These are phyloP conservation scores for Coccyzus lansbergi DNA, from an alignment of 2,797 vertebrate genomes.

Conservation along the genomic window DNA sequence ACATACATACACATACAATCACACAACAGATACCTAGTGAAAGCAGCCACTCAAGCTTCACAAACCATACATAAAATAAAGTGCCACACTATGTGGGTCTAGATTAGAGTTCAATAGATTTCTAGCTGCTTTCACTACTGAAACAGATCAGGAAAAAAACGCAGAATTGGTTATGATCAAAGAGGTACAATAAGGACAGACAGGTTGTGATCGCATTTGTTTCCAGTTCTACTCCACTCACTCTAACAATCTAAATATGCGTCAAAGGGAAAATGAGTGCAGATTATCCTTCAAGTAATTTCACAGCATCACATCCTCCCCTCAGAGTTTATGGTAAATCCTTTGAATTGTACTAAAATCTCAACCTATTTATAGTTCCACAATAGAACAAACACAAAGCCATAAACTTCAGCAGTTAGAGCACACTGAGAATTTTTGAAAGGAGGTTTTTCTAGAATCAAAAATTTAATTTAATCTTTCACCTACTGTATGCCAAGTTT, in stretches of 20 bases:
- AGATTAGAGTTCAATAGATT: neutral
- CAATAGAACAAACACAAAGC: neutral
- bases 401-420: neutral
- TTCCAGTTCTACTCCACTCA: neutral
- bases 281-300: neutral
- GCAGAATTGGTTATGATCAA: neutral
- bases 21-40: neutral
- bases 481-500: neutral
- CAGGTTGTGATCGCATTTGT: neutral
- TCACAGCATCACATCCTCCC: neutral
- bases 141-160: neutral
- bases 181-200: neutral
- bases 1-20: neutral
- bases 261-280: neutral
- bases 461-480: neutral
- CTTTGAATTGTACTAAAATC: constrained; percentile 3
- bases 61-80: rapidly evolving
- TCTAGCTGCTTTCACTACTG: neutral
- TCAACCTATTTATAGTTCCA: constrained; percentile 4
- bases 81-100: rapidly evolving
- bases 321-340: neutral
- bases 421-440: neutral
- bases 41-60: neutral
- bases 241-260: neutral
- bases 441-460: neutral